These are phyloP conservation scores for Aporrectodea caliginosa DNA, from an alignment of 1,140 invertebrate species.

Conservation along the genomic window DNA sequence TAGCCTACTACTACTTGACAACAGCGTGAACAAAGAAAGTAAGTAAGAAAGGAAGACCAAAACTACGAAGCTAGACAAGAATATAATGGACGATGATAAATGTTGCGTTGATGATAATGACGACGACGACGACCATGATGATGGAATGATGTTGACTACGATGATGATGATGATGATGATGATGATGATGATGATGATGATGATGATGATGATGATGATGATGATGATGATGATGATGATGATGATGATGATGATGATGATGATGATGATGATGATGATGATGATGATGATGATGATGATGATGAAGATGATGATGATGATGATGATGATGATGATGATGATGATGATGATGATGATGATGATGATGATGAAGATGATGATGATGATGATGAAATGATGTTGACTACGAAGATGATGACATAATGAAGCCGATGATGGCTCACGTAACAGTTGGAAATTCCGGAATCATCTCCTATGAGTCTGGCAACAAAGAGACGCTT, in stretches of 20 bases:
- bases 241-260: conserved; percentile 20
- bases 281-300: conserved; percentile 13
- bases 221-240: conserved; percentile 23
- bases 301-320: not conserved
- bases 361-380: conserved; percentile 4
- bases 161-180: conserved; percentile 18
- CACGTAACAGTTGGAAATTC: not conserved
- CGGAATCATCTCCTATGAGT: not conserved
- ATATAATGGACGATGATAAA: no score
- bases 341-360: conserved; percentile 6
- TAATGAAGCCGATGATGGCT: not conserved
- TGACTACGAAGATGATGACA: not conserved
- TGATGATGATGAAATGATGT: conserved; percentile 8
- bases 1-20: no score
- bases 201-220: conserved; percentile 21
- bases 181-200: conserved; percentile 22
- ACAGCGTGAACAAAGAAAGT: no score
- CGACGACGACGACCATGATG: not conserved
- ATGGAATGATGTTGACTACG: conserved; percentile 7
- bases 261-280: conserved; percentile 24
- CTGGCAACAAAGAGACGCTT: not conserved
- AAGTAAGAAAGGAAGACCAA: no score
- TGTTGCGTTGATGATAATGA: conserved; percentile 17
- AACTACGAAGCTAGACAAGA: no score
- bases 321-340: conserved; percentile 7